A percentile compares a stretch with the other conserved stretches of the same genome.
Evolutionary conservation across 2,888 invertebrate species (phyloP).

Genomic region (Drosophila kambysellisi): DNA sequence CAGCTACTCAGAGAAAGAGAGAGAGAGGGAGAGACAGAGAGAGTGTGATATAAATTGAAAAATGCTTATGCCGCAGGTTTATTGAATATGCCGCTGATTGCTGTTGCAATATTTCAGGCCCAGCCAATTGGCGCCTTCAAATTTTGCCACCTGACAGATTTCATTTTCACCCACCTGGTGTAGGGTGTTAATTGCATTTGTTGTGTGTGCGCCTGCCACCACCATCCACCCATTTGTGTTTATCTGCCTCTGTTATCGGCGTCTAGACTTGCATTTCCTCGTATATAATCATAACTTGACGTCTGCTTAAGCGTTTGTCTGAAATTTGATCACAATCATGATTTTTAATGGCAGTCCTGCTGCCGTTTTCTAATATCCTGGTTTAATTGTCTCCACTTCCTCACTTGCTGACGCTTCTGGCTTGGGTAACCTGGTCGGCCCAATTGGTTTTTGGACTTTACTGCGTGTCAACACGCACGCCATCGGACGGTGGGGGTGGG

Average conservation of each 20-base stretch:
- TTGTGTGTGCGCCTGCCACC: conserved; percentile 16
- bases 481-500: conserved; percentile 52
- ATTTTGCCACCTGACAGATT: conserved; percentile 26
- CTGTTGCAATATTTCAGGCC: conserved; percentile 28
- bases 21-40: neutral
- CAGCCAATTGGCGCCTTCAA: conserved; percentile 34
- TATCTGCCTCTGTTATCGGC: conserved; percentile 30
- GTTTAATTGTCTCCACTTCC: conserved; percentile 49
- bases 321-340: conserved; percentile 48
- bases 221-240: conserved; percentile 26
- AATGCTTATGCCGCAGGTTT: conserved; percentile 60
- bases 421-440: conserved; percentile 1
- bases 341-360: conserved; percentile 53
- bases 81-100: conserved; percentile 67
- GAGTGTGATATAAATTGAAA: conserved; percentile 65
- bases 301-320: conserved; percentile 40
- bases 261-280: conserved; percentile 70
- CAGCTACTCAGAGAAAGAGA: neutral
- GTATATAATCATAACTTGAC: conserved; percentile 36
- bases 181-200: conserved; percentile 51
- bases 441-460: conserved; percentile 21
- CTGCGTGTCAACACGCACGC: conserved; percentile 57
- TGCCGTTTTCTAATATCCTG: conserved; percentile 64
- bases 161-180: conserved; percentile 32
- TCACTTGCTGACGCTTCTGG: neutral